A percentile compares a stretch with the other conserved stretches of the same genome.
Conservation (phyloP, 2,797 vertebrate species). For the Salmo trutta region DNA sequence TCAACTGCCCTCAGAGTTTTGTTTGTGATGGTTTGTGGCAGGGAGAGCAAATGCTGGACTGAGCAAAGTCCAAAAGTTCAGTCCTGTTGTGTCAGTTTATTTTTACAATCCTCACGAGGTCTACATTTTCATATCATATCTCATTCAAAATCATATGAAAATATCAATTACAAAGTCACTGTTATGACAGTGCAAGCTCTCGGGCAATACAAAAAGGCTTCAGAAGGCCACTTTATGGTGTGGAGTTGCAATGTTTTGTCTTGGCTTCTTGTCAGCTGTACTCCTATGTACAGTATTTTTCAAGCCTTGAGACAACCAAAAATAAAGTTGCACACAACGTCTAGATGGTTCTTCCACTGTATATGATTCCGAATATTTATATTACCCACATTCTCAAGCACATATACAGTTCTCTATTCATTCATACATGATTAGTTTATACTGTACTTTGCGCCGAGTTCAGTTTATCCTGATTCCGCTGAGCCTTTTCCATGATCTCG, state of each 20-base stretch:
- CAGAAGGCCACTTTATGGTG: slow-evolving; percentile 8
- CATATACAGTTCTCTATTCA: background rate
- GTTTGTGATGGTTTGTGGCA: slow-evolving; percentile 66
- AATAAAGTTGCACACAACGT: background rate
- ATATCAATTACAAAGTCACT: slow-evolving; percentile 24
- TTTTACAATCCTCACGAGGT: slow-evolving; percentile 32
- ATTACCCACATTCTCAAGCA: background rate
- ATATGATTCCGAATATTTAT: background rate
- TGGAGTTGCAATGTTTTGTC: slow-evolving; percentile 23
- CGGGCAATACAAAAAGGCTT: slow-evolving; percentile 28
- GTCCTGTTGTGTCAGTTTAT: slow-evolving; percentile 32
- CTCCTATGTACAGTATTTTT: background rate
- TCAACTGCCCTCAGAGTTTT: slow-evolving; percentile 63
- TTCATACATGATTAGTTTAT: slow-evolving; percentile 13
- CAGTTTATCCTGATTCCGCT: background rate
- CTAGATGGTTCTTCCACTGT: background rate
- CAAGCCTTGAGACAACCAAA: background rate
- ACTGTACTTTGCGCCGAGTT: slow-evolving; percentile 10
- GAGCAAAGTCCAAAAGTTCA: slow-evolving; percentile 70
- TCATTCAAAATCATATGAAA: slow-evolving; percentile 21
- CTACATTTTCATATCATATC: slow-evolving; percentile 21
- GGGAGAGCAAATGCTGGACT: slow-evolving; percentile 44
- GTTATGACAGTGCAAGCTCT: background rate
- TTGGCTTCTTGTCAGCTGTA: slow-evolving; percentile 10
- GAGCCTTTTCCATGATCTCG: slow-evolving; percentile 30